Percentiles rank a stretch among this genome's conserved stretches.
Evolutionary conservation across 2,113 vertebrate genomes (phyloP).

Genomic region (Fulica atra): DNA sequence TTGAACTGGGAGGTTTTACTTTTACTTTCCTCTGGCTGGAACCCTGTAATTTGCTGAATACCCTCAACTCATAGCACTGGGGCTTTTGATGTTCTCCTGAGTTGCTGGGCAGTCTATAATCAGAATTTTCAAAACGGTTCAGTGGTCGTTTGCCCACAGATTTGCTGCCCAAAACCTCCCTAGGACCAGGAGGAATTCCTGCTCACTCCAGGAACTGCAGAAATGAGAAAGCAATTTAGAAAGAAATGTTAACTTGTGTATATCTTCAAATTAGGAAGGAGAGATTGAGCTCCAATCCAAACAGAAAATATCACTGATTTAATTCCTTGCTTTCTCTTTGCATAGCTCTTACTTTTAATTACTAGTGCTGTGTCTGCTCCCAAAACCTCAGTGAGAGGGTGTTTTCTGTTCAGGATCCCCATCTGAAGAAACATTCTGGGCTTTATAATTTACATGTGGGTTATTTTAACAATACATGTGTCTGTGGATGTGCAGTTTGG

Average conservation of each 20-base stretch:
- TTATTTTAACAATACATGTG: neutral
- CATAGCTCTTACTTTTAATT: neutral
- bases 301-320: neutral
- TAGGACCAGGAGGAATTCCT: neutral
- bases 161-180: too few relatives aligned
- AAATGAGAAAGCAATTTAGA: neutral
- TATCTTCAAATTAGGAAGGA: neutral
- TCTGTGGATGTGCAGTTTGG: neutral
- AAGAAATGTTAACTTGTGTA: neutral
- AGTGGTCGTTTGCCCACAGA: too few relatives aligned
- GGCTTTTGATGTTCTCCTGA: neutral
- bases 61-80: neutral
- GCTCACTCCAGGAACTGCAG: neutral
- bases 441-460: neutral
- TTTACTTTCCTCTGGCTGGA: neutral
- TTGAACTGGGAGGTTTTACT: neutral
- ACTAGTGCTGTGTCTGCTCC: neutral
- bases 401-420: neutral
- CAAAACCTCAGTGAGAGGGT: fast-evolving
- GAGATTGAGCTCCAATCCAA: neutral
- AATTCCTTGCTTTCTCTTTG: neutral
- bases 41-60: neutral
- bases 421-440: neutral
- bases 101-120: neutral
- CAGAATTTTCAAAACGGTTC: neutral